Base-by-base conservation (phyloP, 2,113 vertebrate species). In the Notechis scutatus region DNA sequence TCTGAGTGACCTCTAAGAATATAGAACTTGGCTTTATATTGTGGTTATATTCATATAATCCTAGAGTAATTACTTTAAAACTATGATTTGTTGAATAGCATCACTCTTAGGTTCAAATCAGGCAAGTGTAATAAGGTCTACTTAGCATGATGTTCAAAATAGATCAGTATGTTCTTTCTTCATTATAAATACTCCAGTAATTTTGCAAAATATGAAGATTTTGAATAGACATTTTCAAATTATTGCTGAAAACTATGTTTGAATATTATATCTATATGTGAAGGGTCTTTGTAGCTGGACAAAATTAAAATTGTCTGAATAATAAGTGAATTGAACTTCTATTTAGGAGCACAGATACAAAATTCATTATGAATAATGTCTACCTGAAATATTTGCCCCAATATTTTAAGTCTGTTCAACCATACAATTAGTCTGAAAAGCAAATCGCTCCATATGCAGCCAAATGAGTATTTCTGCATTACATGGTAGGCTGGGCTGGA, bases 281-380 rank as follows among this genome's bases (percentile, higher is more conserved):
- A 93, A 94, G 87, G 52, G 55, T 45, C 95, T 96, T 94, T 93
- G 45, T 92, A 45, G 42, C 95, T 91, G 87, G 85, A 87, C 92
- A 93, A 87, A 95, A 95, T 96, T 88, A 90, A 92, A 94, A 74
- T 42, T 94, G 12, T 59, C 50, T 45, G 34, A 42, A 74, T 8
- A 29, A 54, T 93, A 92, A 95, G 57, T 94, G 91, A 95, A 95
- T 90, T 92, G 95, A 95, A 94, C 26, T 96, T 95, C 94, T 39
- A 94, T 96, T 96, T 45, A 89, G 96, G 94, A 93, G 94, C 94
- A 95, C 93, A 96, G 95, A 94, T 94, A 93, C 87, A 90, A 96
- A 96, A 93, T 93, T 92, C 85, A 91, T 85, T 97, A 90, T 45
- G n/a, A 26, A 56, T 45, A 89, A 55, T 52, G 8, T 42, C 34